Percentiles rank a stretch among this genome's conserved stretches.
Conservation (phyloP, 2,888 invertebrate genomes). For the Drosophila paracracens region DNA sequence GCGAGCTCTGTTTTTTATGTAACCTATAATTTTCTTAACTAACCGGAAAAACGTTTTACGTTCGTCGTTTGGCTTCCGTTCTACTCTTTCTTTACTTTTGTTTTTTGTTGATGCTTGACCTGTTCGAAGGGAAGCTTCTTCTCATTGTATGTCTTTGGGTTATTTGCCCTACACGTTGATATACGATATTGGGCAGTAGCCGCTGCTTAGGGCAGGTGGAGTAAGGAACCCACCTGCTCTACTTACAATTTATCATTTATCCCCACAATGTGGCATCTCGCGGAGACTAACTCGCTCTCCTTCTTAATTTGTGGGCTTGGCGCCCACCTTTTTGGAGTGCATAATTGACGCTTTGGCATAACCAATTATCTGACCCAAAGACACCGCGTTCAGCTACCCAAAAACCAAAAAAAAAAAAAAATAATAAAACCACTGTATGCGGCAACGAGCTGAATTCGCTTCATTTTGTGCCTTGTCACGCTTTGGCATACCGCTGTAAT, state of each 20-base stretch:
- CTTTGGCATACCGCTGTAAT: constrained; percentile 63
- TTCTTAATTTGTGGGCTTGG: constrained; percentile 22
- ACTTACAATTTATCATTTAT: constrained; percentile 19
- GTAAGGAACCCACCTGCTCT: constrained; percentile 19
- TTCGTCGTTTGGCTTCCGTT: constrained; percentile 51
- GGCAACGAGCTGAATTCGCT: constrained; percentile 14
- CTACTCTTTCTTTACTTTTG: constrained; percentile 22
- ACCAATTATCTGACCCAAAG: constrained; percentile 64
- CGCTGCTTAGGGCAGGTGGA: neutral
- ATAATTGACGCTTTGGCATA: constrained; percentile 72
- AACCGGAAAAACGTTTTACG: constrained; percentile 72
- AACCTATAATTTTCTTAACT: constrained; percentile 72
- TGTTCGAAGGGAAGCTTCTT: constrained; percentile 16
- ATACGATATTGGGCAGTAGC: constrained; percentile 10
- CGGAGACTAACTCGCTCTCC: neutral
- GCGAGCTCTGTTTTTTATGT: constrained; percentile 39
- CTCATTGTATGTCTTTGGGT: constrained; percentile 27
- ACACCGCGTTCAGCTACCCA: constrained; percentile 8
- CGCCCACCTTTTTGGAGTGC: constrained; percentile 59
- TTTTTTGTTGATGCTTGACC: constrained; percentile 30
- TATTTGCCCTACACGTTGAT: constrained; percentile 34
- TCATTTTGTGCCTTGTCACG: constrained; percentile 68
- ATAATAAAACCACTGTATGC: constrained; percentile 22
- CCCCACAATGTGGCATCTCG: constrained; percentile 15
- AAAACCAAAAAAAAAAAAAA: neutral